These are phyloP conservation scores for Gymnoscopelus braueri DNA, from an alignment of 2,797 vertebrate species.

Conservation along the genomic window DNA sequence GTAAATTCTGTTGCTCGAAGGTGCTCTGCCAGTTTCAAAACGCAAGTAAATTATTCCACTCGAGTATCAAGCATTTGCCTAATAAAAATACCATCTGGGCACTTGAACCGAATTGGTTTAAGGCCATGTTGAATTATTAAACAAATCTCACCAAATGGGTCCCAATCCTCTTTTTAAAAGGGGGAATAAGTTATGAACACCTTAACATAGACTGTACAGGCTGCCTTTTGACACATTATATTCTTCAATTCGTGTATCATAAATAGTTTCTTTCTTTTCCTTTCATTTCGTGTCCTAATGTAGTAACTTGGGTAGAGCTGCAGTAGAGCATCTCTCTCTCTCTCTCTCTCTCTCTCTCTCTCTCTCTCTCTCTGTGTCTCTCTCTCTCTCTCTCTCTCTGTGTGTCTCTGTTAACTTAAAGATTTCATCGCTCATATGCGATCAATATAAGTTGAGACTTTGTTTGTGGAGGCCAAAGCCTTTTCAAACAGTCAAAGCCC, in stretches of 20 bases:
- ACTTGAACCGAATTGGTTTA: conserved; percentile 76
- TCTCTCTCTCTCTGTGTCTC: neutral
- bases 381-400: neutral
- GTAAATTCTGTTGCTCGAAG: conserved; percentile 53
- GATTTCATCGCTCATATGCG: neutral
- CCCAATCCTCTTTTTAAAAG: conserved; percentile 53
- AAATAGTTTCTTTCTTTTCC: conserved; percentile 26
- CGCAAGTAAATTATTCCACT: conserved; percentile 72
- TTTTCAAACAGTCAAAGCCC: neutral
- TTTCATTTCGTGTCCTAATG: conserved; percentile 21
- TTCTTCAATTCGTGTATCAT: conserved; percentile 42
- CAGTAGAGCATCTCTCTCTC: neutral
- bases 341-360: neutral
- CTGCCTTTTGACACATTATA: conserved; percentile 27
- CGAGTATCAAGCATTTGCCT: conserved; percentile 70
- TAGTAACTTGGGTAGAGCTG: neutral
- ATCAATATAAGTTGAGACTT: neutral
- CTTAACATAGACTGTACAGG: conserved; percentile 27
- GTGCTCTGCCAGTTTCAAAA: conserved; percentile 59
- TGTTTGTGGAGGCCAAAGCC: neutral
- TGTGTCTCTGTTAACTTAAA: no score
- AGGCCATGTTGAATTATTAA: conserved; percentile 76
- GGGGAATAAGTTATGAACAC: conserved; percentile 39
- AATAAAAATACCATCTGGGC: conserved; percentile 81
- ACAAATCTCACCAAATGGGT: conserved; percentile 69